Base-by-base conservation (phyloP, 2,888 invertebrate genomes). In the Ophioninae sp. region DNA sequence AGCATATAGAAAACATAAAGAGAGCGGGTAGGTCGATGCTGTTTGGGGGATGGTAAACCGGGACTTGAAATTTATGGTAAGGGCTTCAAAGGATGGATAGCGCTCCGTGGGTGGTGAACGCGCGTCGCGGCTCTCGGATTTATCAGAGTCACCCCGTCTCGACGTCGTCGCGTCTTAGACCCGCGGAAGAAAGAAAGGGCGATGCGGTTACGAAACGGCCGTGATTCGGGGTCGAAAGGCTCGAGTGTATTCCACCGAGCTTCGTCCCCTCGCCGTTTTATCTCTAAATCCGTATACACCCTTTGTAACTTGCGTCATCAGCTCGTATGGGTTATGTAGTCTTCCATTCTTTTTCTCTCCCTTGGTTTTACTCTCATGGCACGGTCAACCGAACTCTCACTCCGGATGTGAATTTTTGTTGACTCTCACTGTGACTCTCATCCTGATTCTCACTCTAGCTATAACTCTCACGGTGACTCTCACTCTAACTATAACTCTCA, bases 41-140 rank as follows among this genome's bases (percentile, higher is more conserved):
- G 0, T 51, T 80, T 79, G 72, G 79, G 67, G 73, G 79, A 81
- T 85, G 80, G 85, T 87, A 85, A 86, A 85, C 85, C 81, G 83
- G 73, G 79, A 86, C 85, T 81, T 74, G 79, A 84, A 86, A 86
- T 85, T 86, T 87, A 87, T 88, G 86, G 85, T 85, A 81, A 86
- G 83, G 86, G 85, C 65, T 82, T 81, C 41, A 58, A 51, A 37
- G 77, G 68, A 51, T 82, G 82, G 76, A 81, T 81, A 81, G 83
- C 84, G 81, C 84, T 81, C 51, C 74, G 79, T 23, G 64, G 37
- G 23, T 30, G 51, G 51, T 51, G 51, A 51, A 13, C 51, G 51
- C 51, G 51, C 51, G 51, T 59, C 59, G 59, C 59, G 22, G 74
- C 59, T 22, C 22, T 22, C 22, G 59, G 59, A 85, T 82, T 86